Evolutionary conservation across 2,888 invertebrate genomes (phyloP).

Genomic region (Apeira syringaria): DNA sequence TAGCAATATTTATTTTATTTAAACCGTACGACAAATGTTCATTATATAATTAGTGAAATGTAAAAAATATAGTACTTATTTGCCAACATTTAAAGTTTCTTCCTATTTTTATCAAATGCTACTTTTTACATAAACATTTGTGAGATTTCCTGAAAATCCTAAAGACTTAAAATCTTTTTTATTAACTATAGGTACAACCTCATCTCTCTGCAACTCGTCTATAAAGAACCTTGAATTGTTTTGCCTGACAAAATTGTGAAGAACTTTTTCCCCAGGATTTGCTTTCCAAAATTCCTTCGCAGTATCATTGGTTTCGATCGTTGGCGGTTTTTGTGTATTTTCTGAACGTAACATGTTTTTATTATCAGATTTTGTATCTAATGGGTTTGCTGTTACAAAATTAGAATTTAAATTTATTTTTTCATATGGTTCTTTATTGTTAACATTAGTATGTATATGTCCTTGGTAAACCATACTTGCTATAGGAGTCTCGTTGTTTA

Average conservation of each 20-base stretch:
- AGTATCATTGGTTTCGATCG: conserved; percentile 1
- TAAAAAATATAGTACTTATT: no score
- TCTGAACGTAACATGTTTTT: not conserved
- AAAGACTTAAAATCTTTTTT: not conserved
- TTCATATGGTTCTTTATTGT: conserved; percentile 4
- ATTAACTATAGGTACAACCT: conserved; percentile 17
- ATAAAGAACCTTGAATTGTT: conserved; percentile 47
- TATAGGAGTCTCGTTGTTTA: conserved; percentile 31
- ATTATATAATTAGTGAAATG: no score
- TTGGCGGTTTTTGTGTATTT: not conserved
- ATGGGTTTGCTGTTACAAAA: not conserved
- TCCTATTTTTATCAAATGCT: no score
- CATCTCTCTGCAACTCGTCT: conserved; percentile 42
- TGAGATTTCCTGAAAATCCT: not conserved
- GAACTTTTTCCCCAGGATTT: conserved; percentile 11
- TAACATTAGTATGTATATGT: conserved; percentile 44
- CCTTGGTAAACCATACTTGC: conserved; percentile 50
- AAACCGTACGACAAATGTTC: no score
- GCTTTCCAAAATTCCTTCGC: conserved; percentile 5
- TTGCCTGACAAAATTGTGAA: conserved; percentile 8
- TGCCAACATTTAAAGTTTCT: no score
- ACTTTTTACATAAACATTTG: no score
- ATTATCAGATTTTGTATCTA: conserved; percentile 1
- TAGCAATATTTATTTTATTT: no score
- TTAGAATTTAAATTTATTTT: not conserved